Base-by-base conservation (phyloP, 2,113 vertebrate species). In the Gambusia affinis region DNA sequence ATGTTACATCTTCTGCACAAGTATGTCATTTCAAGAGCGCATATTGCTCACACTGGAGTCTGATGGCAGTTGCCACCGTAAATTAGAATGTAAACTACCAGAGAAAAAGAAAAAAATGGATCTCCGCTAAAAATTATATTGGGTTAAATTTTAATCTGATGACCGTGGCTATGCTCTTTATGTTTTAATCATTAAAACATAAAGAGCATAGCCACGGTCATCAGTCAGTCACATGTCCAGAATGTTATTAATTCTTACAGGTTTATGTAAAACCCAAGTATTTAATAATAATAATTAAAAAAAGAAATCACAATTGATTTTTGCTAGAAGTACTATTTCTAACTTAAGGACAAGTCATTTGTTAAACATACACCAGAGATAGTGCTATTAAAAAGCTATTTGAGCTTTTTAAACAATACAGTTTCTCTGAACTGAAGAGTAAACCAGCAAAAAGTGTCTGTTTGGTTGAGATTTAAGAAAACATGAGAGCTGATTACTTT, bases 331-430 rank as follows among this genome's bases (percentile, higher is more conserved):
- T 94, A 92, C 87, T 90, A 94, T 94, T 95, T 89, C 82, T 83
- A 82, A 78, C 84, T 85, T 93, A 94, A 94, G 91, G 90, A 90
- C 92, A 94, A 90, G 82, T 72, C 78, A 70, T 89, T 88, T 82
- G 79, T 83, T 93, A 93, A 92, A 93, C 81, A 84, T 85, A 73
- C 35, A 86, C 91, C 72, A 29, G 31, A 86, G 92, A 92, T 91
- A 63, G 44, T 86, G 89, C 88, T 93, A 92, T 94, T 93, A 94
- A 94, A 94, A 95, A 91, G 87, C 91, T 93, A 94, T 94, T 91
- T 92, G 83, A 70, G 64, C 83, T 84, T 86, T 91, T 81, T 84
- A 73, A 92, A 88, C 85, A 78, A 92, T 85, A 70, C 69, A 61
- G 77, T 87, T 90, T 88, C 68, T 64, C 64, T 51, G 70, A 79